phyloP scores from a whole-genome alignment of 1,140 invertebrate species.

The Diorhabda sublineata region DNA sequence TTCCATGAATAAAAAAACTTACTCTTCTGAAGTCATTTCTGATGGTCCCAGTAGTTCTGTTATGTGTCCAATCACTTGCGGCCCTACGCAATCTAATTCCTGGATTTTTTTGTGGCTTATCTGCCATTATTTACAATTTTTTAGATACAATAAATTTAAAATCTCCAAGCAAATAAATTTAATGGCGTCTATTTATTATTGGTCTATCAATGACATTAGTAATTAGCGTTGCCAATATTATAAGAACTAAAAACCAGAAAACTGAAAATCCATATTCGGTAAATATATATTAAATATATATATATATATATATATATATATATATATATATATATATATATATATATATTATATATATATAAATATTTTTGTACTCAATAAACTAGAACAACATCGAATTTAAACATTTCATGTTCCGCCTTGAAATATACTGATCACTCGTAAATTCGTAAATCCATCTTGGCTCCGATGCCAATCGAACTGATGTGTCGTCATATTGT shows the following conservation, averaged over 20 bases:
- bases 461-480: no score
- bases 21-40: constrained; percentile 17
- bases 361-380: no score
- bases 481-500: no score
- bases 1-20: not conserved
- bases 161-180: not conserved
- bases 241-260: not conserved
- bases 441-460: no score
- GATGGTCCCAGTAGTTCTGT: not conserved
- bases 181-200: not conserved
- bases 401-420: no score
- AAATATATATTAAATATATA: no score
- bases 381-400: no score
- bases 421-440: no score
- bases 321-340: no score
- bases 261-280: no score
- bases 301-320: no score
- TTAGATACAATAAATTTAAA: not conserved
- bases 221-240: not conserved
- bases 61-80: constrained; percentile 13
- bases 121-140: not conserved
- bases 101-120: not conserved
- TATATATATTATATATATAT: no score
- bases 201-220: not conserved
- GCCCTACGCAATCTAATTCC: constrained; percentile 4